Evolutionary conservation across 2,888 invertebrate genomes (phyloP), one percentile per base, ranked within the genome.

Genomic region (Sipha maydis): DNA sequence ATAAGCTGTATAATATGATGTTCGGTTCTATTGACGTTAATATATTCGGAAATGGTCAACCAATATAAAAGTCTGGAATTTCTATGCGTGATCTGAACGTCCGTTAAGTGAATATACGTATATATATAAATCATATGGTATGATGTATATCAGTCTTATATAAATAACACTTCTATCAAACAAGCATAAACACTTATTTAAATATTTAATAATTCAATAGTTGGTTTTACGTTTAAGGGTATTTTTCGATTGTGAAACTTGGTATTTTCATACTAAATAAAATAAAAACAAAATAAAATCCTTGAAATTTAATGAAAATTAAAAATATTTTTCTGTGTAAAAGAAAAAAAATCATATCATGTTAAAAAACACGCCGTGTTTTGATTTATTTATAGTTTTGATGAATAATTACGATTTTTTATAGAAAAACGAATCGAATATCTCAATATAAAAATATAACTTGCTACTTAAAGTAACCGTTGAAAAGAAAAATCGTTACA

Each of bases 21-120:
- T 28, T 41, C n/a, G n/a, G 38, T 5, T n/a, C 28, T 3, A 31
- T 41, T 41, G 88, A 82, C 82, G 88, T 82, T 88, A 88, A 88
- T 82, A 76, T 82, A 82, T 88, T 75, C 88, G 41, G 54, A 76
- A 88, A 88, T 34, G 88, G 88, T 88, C 82, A 82, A 82, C 80
- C 82, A 82, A 82, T 88, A 88, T 82, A 88, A 88, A 76, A 41
- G 75, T 88, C 67, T 67, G 31, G 82, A 82, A 88, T 88, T 82
- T 73, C 41, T 67, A 61, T 19, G 34, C 80, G 54, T 41, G 56
- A 21, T 79, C 41, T 31, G 61, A 84, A 61, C 61, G 61, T 14
- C 21, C 28, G 61, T 28, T 61, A 28, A 61, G 75, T 28, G 61
- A 84, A 28, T 54, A 48, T 80, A 31, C 38, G 31, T 41, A 69